phyloP scores from a whole-genome alignment of 2,113 vertebrate species.

The Verasper variegatus region DNA sequence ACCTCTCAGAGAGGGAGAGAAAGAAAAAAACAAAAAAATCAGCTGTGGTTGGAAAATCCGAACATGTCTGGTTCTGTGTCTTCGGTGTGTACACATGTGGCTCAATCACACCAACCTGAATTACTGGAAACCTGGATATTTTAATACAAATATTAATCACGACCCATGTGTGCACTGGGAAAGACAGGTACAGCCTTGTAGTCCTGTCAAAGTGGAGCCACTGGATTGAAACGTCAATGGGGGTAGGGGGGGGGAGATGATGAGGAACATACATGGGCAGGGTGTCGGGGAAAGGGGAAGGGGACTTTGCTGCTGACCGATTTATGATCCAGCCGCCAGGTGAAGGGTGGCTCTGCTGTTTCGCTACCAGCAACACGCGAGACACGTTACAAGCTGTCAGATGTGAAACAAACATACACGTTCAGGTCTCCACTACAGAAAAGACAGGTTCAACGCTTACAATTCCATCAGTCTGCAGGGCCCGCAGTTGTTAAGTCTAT shows the following conservation, averaged over 20 bases:
- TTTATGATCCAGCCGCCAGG: slow-evolving; percentile 51
- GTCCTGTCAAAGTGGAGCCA: slow-evolving; percentile 23
- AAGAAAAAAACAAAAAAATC: background rate
- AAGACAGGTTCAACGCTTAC: slow-evolving; percentile 52
- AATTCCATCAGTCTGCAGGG: slow-evolving; percentile 57
- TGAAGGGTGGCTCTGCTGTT: slow-evolving; percentile 47
- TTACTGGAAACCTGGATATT: slow-evolving; percentile 29
- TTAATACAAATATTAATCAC: slow-evolving; percentile 49
- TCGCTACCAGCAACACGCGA: slow-evolving; percentile 21
- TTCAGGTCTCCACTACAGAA: slow-evolving; percentile 44
- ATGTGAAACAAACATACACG: slow-evolving; percentile 35
- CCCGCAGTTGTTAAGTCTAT: slow-evolving; percentile 48
- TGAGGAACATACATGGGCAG: slow-evolving; percentile 10
- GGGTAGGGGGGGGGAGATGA: slow-evolving; percentile 7
- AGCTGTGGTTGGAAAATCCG: slow-evolving; percentile 37
- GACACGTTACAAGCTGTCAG: slow-evolving; percentile 39
- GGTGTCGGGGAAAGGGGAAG: slow-evolving; percentile 7
- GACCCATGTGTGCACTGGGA: slow-evolving; percentile 17
- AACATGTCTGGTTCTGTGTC: slow-evolving; percentile 34
- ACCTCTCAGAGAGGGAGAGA: background rate
- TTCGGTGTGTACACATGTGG: slow-evolving; percentile 20
- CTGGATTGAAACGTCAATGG: slow-evolving; percentile 38
- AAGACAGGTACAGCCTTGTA: slow-evolving; percentile 37
- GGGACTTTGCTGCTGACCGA: background rate
- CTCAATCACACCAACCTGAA: slow-evolving; percentile 1